Conservation (phyloP, 2,888 invertebrate species). For the Dorcus parallelipipedus region DNA sequence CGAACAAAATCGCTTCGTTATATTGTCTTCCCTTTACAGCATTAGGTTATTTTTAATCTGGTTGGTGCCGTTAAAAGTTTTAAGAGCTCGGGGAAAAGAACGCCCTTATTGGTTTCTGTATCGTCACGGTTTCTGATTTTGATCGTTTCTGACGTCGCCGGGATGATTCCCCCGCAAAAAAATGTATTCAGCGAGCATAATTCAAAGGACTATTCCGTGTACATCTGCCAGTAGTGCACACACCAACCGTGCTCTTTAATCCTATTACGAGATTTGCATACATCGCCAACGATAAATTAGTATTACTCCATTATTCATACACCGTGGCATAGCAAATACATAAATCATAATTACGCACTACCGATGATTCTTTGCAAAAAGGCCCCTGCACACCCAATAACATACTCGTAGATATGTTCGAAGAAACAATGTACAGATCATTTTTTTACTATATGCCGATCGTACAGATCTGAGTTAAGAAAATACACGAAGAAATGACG, state of each 20-base stretch:
- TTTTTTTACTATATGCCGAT: too few species aligned
- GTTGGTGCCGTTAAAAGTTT: slow-evolving; percentile 15
- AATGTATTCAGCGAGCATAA: slow-evolving; percentile 26
- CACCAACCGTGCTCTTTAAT: slow-evolving; percentile 34
- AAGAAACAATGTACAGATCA: too few species aligned
- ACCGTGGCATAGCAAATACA: slow-evolving; percentile 40
- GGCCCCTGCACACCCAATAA: too few species aligned
- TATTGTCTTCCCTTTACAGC: neutral
- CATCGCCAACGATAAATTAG: slow-evolving; percentile 45
- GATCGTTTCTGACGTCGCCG: slow-evolving; percentile 9
- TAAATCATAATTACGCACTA: slow-evolving; percentile 46
- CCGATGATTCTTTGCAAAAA: slow-evolving; percentile 24
- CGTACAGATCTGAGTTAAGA: too few species aligned
- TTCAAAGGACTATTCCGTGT: slow-evolving; percentile 24
- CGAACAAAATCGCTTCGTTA: neutral
- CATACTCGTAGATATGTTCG: too few species aligned
- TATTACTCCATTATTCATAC: slow-evolving; percentile 46
- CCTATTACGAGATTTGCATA: slow-evolving; percentile 47
- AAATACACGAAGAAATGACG: too few species aligned
- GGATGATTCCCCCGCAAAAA: slow-evolving; percentile 8
- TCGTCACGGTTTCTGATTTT: slow-evolving; percentile 12
- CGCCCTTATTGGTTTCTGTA: slow-evolving; percentile 16
- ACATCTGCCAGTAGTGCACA: slow-evolving; percentile 32
- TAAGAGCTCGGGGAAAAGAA: slow-evolving; percentile 2
- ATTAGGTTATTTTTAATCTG: slow-evolving; percentile 16